Evolutionary conservation across 2,113 vertebrate species (phyloP).

Genomic region (Tringa solitaria): DNA sequence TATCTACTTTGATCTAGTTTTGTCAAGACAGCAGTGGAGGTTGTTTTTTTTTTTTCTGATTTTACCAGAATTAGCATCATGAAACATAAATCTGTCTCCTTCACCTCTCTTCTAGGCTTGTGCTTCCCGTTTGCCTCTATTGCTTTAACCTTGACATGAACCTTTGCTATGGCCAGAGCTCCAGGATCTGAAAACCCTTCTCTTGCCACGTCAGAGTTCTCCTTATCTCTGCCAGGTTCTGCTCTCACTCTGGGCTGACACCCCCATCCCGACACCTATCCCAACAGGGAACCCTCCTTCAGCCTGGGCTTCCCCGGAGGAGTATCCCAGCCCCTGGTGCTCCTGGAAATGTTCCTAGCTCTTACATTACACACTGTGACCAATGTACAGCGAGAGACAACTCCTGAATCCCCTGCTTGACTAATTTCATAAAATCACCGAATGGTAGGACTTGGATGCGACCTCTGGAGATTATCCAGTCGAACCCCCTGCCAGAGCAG

Average conservation of each 20-base stretch:
- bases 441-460: too few relatives aligned
- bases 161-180: neutral
- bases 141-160: neutral
- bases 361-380: fast-evolving
- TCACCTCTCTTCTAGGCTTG: neutral
- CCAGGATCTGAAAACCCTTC: neutral
- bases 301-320: neutral
- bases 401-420: neutral
- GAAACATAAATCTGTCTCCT: neutral
- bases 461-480: too few relatives aligned
- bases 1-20: neutral
- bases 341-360: neutral
- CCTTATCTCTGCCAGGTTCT: neutral
- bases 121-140: neutral
- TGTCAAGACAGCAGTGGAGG: neutral
- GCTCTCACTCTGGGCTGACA: neutral
- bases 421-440: neutral
- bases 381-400: fast-evolving
- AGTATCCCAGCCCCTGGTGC: neutral
- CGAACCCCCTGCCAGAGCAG: too few relatives aligned
- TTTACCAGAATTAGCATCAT: neutral
- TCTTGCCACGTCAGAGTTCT: neutral
- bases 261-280: fast-evolving
- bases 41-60: neutral
- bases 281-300: fast-evolving